Evolutionary conservation across 2,888 invertebrate species (phyloP), one percentile per base, ranked within the genome.

Genomic region (Mamestra brassicae): DNA sequence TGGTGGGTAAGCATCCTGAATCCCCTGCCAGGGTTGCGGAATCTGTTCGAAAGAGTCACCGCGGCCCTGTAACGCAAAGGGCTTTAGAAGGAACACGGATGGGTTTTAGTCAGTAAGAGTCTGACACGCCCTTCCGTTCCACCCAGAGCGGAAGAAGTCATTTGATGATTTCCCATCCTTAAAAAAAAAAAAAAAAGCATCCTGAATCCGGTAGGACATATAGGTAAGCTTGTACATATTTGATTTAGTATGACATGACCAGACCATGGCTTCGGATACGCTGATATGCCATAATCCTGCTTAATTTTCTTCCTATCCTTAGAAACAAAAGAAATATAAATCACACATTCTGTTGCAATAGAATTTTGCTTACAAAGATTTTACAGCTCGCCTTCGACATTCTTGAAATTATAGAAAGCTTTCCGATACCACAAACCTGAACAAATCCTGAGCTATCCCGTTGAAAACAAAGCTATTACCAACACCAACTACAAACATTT

Each of bases 401-500:
- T 15, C n/a, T 65, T 13, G 13, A 54, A 68, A 60, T 75, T 17
- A 47, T 15, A 34, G 42, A 36, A 61, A 70, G 7, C 17, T 71
- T 76, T 57, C 36, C 26, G 8, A 63, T 50, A 52, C 50, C 38
- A 36, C 36, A 70, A 76, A 61, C 11, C 3, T 15, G 17, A 77
- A 71, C 68, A 60, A 55, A 58, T 58, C 42, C 26, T 5, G 17
- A 47, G 36, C 67, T 42, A 15, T 70, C 7, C n/a, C n/a, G 57
- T 3, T 62, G 15, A 68, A 65, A 74, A 75, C 55, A 57, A 55
- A 57, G 57, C 71, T 50, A 62, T 71, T 68, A 55, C 83, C 34
- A 82, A 60, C 68, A 76, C 60, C 55, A 71, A 80, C 64, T n/a
- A 45, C 54, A 68, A 69, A 66, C 75, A 62, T 79, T 81, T 75